Evolutionary conservation across 2,797 vertebrate genomes (phyloP).

Genomic region (Chiloscyllium punctatum): DNA sequence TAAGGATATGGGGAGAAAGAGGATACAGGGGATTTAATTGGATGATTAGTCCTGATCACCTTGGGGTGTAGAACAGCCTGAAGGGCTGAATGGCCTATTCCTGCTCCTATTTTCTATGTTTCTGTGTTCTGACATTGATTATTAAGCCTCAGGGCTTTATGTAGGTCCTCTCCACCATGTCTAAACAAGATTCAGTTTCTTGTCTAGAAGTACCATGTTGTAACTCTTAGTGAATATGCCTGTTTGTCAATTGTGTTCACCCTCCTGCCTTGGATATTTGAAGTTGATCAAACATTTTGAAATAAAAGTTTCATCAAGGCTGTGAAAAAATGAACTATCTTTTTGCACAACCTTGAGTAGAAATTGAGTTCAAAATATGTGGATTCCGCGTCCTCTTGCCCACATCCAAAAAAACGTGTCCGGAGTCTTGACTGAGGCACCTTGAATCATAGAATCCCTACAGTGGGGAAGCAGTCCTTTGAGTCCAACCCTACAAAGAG

Average conservation of each 20-base stretch:
- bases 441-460: neutral
- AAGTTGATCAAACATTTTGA: neutral
- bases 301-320: neutral
- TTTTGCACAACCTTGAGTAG: neutral
- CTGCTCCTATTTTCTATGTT: too few species aligned
- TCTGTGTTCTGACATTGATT: neutral
- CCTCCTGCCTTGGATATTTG: neutral
- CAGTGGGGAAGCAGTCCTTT: too few species aligned
- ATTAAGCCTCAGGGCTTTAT: neutral
- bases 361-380: neutral
- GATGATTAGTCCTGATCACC: too few species aligned
- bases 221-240: neutral
- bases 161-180: neutral
- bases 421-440: neutral
- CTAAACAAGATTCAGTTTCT: neutral
- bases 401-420: neutral
- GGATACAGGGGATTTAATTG: too few species aligned
- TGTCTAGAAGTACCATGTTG: neutral
- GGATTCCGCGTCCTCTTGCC: neutral
- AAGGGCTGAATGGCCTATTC: too few species aligned
- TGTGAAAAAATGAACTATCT: neutral
- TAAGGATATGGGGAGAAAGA: too few species aligned
- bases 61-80: too few species aligned
- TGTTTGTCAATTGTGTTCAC: neutral
- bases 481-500: too few species aligned